Conservation (phyloP, 2,888 invertebrate genomes). For the Melanotus villosus region DNA sequence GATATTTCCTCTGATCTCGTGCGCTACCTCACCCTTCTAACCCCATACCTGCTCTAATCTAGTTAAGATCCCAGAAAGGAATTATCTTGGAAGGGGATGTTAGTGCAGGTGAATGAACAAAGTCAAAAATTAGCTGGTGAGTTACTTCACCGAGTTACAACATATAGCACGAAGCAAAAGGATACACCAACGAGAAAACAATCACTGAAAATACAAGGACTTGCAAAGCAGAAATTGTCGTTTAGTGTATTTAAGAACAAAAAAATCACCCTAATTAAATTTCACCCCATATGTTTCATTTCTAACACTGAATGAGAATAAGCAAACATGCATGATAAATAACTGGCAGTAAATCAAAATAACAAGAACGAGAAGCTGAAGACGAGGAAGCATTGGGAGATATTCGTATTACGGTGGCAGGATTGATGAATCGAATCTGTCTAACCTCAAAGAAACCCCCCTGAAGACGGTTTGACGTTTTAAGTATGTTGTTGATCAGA, state of each 20-base stretch:
- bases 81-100: constrained; percentile 28
- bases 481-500: constrained; percentile 37
- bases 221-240: not conserved
- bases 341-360: constrained; percentile 33
- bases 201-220: no score
- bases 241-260: not conserved
- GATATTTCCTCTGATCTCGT: constrained; percentile 43
- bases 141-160: not conserved
- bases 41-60: constrained; percentile 33
- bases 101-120: constrained; percentile 37
- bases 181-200: no score
- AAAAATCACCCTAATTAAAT: constrained; percentile 16
- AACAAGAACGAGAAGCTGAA: constrained; percentile 25
- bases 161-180: no score
- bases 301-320: not conserved
- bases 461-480: constrained; percentile 34
- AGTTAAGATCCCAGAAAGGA: constrained; percentile 41
- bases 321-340: constrained; percentile 28
- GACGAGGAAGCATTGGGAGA: constrained; percentile 9
- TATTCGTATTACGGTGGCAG: constrained; percentile 30
- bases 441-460: constrained; percentile 26
- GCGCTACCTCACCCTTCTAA: constrained; percentile 14
- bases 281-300: not conserved
- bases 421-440: constrained; percentile 42
- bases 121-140: constrained; percentile 33